These are phyloP conservation scores for Aleiodes testaceus DNA, from an alignment of 2,888 invertebrate genomes.

Conservation along the genomic window DNA sequence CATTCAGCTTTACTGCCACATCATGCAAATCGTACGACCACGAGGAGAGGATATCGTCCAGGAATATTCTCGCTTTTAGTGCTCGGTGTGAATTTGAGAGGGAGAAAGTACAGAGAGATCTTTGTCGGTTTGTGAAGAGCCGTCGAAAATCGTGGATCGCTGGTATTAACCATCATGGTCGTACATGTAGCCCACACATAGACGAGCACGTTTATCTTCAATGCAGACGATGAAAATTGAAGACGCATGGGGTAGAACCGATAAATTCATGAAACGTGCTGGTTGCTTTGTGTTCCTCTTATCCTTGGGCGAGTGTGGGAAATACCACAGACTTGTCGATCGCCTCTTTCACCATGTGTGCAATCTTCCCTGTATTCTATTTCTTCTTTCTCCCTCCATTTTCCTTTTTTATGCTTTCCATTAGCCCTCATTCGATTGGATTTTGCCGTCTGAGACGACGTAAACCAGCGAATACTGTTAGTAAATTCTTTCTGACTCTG, in stretches of 20 bases:
- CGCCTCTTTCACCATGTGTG: conserved; percentile 43
- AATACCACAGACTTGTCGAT: conserved; percentile 40
- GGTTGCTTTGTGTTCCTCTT: neutral
- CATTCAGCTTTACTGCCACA: conserved; percentile 61
- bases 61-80: conserved; percentile 1
- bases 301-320: neutral
- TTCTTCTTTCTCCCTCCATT: conserved; percentile 18
- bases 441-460: conserved; percentile 9
- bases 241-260: conserved; percentile 9
- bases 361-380: conserved; percentile 24
- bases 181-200: too few relatives aligned
- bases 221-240: neutral
- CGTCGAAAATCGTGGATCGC: neutral
- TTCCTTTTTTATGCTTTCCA: conserved; percentile 21
- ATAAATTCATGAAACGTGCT: conserved; percentile 14
- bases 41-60: conserved; percentile 36
- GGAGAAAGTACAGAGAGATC: neutral
- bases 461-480: conserved; percentile 13
- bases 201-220: neutral
- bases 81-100: neutral
- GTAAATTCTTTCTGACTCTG: neutral
- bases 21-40: conserved; percentile 62
- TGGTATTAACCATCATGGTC: neutral
- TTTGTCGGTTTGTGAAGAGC: neutral
- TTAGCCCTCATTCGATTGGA: conserved; percentile 14